Evolutionary conservation across 2,113 vertebrate genomes (phyloP).

Genomic region (Pandion haliaetus): DNA sequence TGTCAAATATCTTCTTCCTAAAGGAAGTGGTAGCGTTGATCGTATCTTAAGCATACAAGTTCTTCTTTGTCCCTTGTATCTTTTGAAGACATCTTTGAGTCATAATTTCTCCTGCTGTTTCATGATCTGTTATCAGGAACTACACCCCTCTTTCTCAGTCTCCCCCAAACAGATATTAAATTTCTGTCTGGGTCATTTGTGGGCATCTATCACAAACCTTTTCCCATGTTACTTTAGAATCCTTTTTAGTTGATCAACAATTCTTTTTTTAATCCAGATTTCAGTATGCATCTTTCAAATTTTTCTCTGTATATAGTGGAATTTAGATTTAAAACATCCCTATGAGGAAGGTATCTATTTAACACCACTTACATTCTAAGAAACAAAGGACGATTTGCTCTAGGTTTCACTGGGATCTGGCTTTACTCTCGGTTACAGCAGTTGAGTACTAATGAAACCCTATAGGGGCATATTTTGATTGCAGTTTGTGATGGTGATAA

Average conservation of each 20-base stretch:
- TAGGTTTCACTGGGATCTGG: neutral
- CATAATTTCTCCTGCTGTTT: neutral
- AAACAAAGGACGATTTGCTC: neutral
- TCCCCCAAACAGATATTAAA: neutral
- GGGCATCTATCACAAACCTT: neutral
- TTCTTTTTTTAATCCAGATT: neutral
- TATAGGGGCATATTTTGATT: neutral
- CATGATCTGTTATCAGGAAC: neutral
- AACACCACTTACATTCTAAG: neutral
- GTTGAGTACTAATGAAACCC: neutral
- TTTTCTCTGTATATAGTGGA: neutral
- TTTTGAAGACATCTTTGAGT: neutral
- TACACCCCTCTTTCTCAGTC: neutral
- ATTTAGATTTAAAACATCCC: neutral
- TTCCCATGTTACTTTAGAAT: neutral
- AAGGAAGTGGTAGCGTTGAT: neutral
- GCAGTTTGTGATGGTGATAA: neutral
- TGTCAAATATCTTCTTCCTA: neutral
- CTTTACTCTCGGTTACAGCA: neutral
- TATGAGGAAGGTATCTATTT: neutral
- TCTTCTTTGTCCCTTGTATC: neutral
- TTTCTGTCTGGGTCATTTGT: neutral
- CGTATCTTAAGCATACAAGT: neutral
- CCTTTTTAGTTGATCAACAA: neutral
- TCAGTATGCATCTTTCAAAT: neutral